Base-by-base conservation (phyloP, 2,888 invertebrate genomes). In the Lagria hirta region DNA sequence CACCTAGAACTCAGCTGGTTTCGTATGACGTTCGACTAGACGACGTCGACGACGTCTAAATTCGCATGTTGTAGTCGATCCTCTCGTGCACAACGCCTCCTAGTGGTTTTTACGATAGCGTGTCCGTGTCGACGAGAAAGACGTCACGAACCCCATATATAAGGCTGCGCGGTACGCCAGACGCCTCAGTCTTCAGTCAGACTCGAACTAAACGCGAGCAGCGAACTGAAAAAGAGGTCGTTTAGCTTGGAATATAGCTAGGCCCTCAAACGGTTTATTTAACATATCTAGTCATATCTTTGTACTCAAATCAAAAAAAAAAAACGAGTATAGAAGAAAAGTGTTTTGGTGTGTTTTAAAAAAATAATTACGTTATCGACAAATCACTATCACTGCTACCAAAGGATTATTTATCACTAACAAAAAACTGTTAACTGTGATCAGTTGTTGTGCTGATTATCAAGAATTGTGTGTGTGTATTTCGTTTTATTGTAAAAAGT, bases 191-290 rank as follows among this genome's bases (percentile, higher is more conserved):
- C 55, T 54, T 20, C 41, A 41, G 34, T 35, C 34, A 48, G 43
- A 40, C 38, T 37, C 37, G 36, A n/a, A n/a, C n/a, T n/a, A n/a
- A n/a, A n/a, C n/a, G n/a, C n/a, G n/a, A n/a, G n/a, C n/a, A n/a
- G n/a, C n/a, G n/a, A n/a, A n/a, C n/a, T 35, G 40, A 46, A 32
- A 16, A 43, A 33, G 22, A 43, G 61, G 60, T 59, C 52, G 61
- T 63, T 61, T 63, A 54, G 61, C 61, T 57, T 40, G 27, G n/a
- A 15, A 43, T 24, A 27, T 42, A 51, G 62, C 62, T 62, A 62
- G 63, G 56, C 61, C 61, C 60, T 61, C 62, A 43, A 30, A 20
- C 35, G 33, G 40, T 29, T 28, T 45, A 41, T 49, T 37, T n/a
- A n/a, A 29, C 45, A 38, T 35, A 41, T 62, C 61, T 60, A 62